Evolutionary conservation across 2,888 invertebrate genomes (phyloP), one percentile per base, ranked within the genome.

Genomic region (Marasmarcha lunaedactyla): DNA sequence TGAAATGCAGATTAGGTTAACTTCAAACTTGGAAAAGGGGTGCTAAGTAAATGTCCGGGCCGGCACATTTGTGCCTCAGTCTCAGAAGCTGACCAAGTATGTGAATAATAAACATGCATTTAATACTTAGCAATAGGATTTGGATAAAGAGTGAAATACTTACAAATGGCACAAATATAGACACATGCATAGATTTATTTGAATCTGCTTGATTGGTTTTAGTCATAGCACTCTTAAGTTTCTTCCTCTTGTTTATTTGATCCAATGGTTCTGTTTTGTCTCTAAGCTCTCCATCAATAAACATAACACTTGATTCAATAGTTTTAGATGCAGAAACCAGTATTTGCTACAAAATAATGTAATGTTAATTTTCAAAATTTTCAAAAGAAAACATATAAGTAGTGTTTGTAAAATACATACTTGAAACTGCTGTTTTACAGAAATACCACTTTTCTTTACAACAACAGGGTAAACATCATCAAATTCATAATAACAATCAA

Each of bases 401-500:
- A 20, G 20, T 20, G 3, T 20, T 5, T 20, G 3, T 5, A 3
- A 20, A 20, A 5, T 20, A 20, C 30, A 51, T 71, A 90, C 90
- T 78, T 89, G 87, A 57, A 91, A 85, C 57, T 90, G 90, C 55
- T 88, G 87, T 55, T 88, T 89, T 3, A 92, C 85, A 39, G 89
- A 86, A 50, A 88, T 87, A 35, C 87, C 85, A 68, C 76, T 79
- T 45, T 88, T 84, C 52, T 87, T 79, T 27, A 87, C 84, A 46
- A 87, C 72, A 14, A 94, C 87, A 38, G 91, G 89, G 61, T 92
- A 90, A 10, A 90, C 71, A 52, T 90, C 88, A 69, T 94, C 90
- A 59, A 95, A 83, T 51, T 91, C 89, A 57, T 92, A 88, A 52
- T 87, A 87, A 48, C 92, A 89, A 56, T 93, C 90, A 14, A 95